These are phyloP conservation scores for Cheirogaleus medius DNA, from an alignment of 2,113 vertebrate genomes.

Conservation along the genomic window DNA sequence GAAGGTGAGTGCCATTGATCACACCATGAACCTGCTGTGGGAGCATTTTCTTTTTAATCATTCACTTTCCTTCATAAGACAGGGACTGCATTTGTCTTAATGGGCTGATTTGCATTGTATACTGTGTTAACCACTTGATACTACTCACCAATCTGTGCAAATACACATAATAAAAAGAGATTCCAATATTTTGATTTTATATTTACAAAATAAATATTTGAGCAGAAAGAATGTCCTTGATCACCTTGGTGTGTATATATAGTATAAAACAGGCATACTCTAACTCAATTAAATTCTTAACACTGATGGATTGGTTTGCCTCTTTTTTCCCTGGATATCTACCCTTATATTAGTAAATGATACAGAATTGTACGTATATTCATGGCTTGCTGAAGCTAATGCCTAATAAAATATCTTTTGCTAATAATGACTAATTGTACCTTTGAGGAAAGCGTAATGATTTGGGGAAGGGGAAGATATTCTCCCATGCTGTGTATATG, in stretches of 20 bases:
- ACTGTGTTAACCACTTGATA: conserved; percentile 5
- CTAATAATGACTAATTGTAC: conserved; percentile 3
- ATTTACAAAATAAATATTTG: conserved; percentile 49
- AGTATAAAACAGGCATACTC: not conserved
- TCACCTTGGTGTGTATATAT: not conserved
- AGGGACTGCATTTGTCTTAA: conserved; percentile 59
- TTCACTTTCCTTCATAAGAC: conserved; percentile 60
- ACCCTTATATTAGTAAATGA: conserved; percentile 18
- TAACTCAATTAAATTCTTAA: conserved; percentile 41
- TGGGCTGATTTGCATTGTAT: conserved; percentile 63
- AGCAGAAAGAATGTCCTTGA: conserved; percentile 19
- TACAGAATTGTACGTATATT: not conserved
- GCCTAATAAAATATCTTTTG: not conserved
- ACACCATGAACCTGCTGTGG: not conserved
- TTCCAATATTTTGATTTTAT: not conserved
- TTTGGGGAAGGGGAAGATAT: not conserved
- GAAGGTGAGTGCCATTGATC: conserved; percentile 67
- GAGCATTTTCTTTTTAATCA: conserved; percentile 1
- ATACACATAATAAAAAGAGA: not conserved
- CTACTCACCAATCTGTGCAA: not conserved
- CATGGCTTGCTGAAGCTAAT: not conserved
- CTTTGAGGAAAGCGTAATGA: not conserved
- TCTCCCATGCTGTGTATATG: not conserved
- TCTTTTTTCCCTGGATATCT: not conserved
- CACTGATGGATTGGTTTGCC: conserved; percentile 30